Percentiles rank a stretch among this genome's conserved stretches.
Conservation (phyloP, 2,797 vertebrate genomes). For the Cheirogaleus major region DNA sequence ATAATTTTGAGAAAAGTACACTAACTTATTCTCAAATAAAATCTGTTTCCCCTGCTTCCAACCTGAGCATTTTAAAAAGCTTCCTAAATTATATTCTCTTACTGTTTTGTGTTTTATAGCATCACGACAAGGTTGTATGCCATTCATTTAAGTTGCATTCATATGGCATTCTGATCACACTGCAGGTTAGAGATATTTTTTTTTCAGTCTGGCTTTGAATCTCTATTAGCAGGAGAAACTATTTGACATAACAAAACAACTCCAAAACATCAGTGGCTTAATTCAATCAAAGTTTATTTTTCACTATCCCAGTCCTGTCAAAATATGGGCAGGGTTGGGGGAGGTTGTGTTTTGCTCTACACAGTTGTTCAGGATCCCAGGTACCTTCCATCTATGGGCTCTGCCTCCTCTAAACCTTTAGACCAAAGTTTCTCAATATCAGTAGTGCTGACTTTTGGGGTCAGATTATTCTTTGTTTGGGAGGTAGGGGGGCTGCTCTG, state of each 20-base stretch:
- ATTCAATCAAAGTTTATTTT: neutral
- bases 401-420: neutral
- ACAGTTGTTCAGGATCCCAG: neutral
- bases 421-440: neutral
- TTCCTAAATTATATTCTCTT: neutral
- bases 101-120: neutral
- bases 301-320: neutral
- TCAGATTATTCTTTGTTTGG: neutral
- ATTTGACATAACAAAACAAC: neutral
- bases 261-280: neutral
- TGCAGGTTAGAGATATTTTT: neutral
- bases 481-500: neutral
- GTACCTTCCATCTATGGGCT: neutral
- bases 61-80: neutral
- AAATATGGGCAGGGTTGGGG: neutral
- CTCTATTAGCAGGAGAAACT: neutral
- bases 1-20: slow-evolving; percentile 36
- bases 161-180: neutral
- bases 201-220: neutral
- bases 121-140: neutral
- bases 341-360: neutral
- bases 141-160: neutral
- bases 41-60: neutral
- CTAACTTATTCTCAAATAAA: slow-evolving; percentile 29
- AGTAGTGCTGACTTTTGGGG: neutral